phyloP scores from a whole-genome alignment of 2,797 vertebrate genomes.

The Gobionotothen gibberifrons region DNA sequence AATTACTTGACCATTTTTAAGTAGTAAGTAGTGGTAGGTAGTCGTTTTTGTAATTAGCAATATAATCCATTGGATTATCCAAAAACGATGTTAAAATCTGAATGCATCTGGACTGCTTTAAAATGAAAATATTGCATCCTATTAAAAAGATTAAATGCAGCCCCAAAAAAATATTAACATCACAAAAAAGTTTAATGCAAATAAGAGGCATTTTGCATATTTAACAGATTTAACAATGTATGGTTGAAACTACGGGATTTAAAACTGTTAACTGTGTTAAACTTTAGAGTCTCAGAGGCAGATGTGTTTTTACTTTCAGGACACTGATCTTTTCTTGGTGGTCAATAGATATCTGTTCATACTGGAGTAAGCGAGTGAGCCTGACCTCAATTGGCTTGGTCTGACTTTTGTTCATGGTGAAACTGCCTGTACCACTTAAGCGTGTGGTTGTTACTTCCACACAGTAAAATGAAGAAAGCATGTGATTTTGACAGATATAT shows the following conservation, averaged over 20 bases:
- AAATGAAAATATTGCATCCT: no score
- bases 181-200: no score
- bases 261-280: no score
- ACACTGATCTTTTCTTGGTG: constrained; percentile 8
- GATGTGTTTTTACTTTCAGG: neutral
- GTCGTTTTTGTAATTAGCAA: no score
- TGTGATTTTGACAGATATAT: neutral
- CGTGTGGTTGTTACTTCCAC: constrained; percentile 3
- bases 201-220: no score
- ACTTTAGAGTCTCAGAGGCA: neutral
- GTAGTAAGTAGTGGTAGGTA: no score
- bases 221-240: neutral
- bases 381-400: constrained; percentile 9
- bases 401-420: constrained; percentile 27
- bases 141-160: no score
- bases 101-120: no score
- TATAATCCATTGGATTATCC: no score
- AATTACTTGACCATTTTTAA: no score
- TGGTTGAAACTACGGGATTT: neutral
- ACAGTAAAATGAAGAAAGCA: neutral
- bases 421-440: constrained; percentile 1
- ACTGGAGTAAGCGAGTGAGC: constrained; percentile 1
- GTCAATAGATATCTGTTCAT: constrained; percentile 22
- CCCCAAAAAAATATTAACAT: no score
- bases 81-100: no score